A percentile compares a stretch with the other conserved stretches of the same genome.
Evolutionary conservation across 2,888 invertebrate species (phyloP).

Genomic region (Callosobruchus maculatus): DNA sequence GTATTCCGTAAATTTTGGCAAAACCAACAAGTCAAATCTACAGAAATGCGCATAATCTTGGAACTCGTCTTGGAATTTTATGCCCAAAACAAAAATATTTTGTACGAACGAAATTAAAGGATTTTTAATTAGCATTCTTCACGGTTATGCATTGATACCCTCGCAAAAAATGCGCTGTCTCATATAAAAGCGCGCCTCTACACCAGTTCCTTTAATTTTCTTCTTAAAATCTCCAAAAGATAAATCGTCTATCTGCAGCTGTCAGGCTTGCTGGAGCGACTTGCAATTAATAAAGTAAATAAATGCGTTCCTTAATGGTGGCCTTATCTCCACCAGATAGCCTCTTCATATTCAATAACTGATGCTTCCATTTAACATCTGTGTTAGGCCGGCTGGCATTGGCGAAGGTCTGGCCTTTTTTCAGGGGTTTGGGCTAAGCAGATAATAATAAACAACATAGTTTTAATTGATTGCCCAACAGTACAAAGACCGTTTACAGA

Average conservation of each 20-base stretch:
- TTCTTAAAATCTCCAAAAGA: conserved; percentile 9
- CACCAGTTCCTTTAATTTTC: conserved; percentile 13
- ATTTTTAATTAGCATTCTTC: neutral
- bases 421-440: too few species aligned
- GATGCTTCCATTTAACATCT: conserved; percentile 34
- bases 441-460: too few species aligned
- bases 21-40: too few species aligned
- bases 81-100: too few species aligned
- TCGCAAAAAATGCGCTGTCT: neutral
- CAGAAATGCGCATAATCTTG: too few species aligned
- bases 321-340: conserved; percentile 29
- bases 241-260: conserved; percentile 29
- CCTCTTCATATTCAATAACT: conserved; percentile 35
- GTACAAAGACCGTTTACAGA: too few species aligned
- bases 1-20: too few species aligned
- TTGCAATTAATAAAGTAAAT: conserved; percentile 37
- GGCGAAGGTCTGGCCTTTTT: neutral
- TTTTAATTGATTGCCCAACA: too few species aligned
- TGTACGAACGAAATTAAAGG: too few species aligned
- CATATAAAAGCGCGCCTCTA: neutral
- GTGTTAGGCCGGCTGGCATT: conserved; percentile 26
- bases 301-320: conserved; percentile 35
- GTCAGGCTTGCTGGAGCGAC: conserved; percentile 23
- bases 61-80: too few species aligned
- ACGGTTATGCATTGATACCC: neutral